Evolutionary conservation across 2,888 invertebrate genomes (phyloP), one percentile per base, ranked within the genome.

Genomic region (Luperina testacea): DNA sequence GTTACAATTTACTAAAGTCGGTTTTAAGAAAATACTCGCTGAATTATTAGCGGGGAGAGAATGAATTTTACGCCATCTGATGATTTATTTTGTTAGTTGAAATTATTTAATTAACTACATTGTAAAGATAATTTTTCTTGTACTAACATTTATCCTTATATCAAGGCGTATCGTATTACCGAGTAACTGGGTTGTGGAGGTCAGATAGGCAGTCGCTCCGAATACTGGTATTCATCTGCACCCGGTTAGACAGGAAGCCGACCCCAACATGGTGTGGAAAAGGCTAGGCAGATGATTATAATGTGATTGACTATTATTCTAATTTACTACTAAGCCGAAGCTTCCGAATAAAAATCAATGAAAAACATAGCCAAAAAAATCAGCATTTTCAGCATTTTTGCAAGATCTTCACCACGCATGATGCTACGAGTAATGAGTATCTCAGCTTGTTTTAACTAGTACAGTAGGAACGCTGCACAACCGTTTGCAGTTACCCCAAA

Each of bases 1-100:
- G 80, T 48, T 57, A 45, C 51, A 87, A 87, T 72, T 84, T 75
- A 79, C 61, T 80, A 64, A 67, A 78, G 72, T 75, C 51, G 75
- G 68, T 73, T 80, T 84, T 81, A 80, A 79, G 73, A 85, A 86
- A 79, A 77, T 73, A 80, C 63, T 65, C 15, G 11, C 1, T 73
- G 67, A 79, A 73, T 82, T 84, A 64, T 72, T 72, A 68, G 59
- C 32, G 51, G 17, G 24, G 32, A 5, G 65, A n/a, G 67, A 82
- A 71, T 84, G 7, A 82, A 82, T 85, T 57, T 78, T 51, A 69
- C 67, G n/a, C 64, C 76, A 53, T 77, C 63, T 72, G n/a, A 64
- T 74, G 57, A 70, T 61, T 70, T 76, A 76, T 67, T 61, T 32
- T 27, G 9, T 4, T 6, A n/a, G 9, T 17, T 57, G 4, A 63